Conservation (phyloP, 2,797 vertebrate species). For the Pitangus sulphuratus region DNA sequence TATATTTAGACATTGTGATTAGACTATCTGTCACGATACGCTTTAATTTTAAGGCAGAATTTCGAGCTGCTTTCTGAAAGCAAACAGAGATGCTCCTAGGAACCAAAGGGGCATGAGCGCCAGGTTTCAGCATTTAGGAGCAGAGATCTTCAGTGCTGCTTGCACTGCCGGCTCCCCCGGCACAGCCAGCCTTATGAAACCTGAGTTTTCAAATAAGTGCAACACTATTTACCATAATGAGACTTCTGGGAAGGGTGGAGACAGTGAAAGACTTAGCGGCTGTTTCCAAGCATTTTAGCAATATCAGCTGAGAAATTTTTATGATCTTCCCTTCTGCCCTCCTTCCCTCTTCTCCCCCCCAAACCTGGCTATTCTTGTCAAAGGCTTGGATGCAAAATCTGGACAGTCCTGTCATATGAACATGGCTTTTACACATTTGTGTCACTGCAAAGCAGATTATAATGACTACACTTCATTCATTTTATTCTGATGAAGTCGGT, state of each 20-base stretch:
- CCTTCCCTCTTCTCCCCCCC: background rate
- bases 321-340: background rate
- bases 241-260: constrained; percentile 19
- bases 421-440: constrained; percentile 14
- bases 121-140: background rate
- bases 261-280: background rate
- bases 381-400: constrained; percentile 14
- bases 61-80: background rate
- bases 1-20: constrained; percentile 55
- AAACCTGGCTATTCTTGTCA: background rate
- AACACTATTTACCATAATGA: constrained; percentile 54
- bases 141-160: background rate
- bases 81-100: background rate
- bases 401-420: background rate
- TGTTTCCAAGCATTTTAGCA: constrained; percentile 19
- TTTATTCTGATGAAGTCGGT: constrained; percentile 59
- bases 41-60: constrained; percentile 29
- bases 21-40: constrained; percentile 16
- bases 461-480: constrained; percentile 46
- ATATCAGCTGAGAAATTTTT: background rate
- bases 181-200: background rate
- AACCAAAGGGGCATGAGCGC: fast-evolving
- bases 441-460: constrained; percentile 35
- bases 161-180: background rate
- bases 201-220: constrained; percentile 24